Evolutionary conservation across 2,888 invertebrate species (phyloP).

Genomic region (Melanophora roralis): DNA sequence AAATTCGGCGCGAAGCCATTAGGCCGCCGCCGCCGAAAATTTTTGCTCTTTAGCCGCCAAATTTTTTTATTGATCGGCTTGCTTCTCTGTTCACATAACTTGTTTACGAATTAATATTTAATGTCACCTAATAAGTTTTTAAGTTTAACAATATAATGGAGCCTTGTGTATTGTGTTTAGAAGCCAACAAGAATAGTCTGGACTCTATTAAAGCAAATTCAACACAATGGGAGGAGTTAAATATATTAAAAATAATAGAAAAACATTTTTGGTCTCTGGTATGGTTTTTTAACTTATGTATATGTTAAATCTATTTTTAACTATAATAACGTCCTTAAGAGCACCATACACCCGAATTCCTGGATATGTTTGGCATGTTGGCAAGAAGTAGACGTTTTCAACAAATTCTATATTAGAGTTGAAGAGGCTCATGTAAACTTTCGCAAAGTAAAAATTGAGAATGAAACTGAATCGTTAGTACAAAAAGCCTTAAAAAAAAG

Average conservation of each 20-base stretch:
- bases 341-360: not conserved
- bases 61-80: no score
- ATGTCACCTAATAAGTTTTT: not conserved
- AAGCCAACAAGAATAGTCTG: conserved; percentile 32
- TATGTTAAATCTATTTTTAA: no score
- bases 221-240: conserved; percentile 23
- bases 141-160: conserved; percentile 9
- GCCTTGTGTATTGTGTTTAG: conserved; percentile 43
- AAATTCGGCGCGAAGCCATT: no score
- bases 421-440: conserved; percentile 33
- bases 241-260: conserved; percentile 18
- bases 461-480: not conserved
- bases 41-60: no score
- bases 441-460: conserved; percentile 30
- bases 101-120: no score
- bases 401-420: conserved; percentile 48
- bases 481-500: not conserved
- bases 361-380: conserved; percentile 41
- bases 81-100: no score
- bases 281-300: not conserved
- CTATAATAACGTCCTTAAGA: not conserved
- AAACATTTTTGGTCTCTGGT: conserved; percentile 46
- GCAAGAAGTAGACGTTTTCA: conserved; percentile 33
- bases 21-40: no score
- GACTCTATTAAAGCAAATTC: conserved; percentile 26